Conservation (phyloP, 1,140 invertebrate species). For the Apocrypta bakeri region DNA sequence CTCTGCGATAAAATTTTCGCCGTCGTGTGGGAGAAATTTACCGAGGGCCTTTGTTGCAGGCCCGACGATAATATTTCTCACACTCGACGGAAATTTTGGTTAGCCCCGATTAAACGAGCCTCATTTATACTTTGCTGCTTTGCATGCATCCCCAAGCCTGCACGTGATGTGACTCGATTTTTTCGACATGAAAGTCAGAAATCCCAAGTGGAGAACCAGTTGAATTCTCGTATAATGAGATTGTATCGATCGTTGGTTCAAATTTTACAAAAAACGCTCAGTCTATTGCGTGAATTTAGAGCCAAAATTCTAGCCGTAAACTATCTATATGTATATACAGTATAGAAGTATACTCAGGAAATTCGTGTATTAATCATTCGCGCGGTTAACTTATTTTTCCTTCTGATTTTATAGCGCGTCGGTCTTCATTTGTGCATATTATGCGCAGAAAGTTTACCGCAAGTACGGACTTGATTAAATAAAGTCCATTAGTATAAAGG, state of each 20-base stretch:
- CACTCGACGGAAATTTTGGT: background rate
- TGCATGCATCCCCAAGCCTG: background rate
- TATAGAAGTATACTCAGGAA: too few relatives aligned
- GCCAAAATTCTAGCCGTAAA: slow-evolving; percentile 14
- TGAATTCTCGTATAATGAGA: too few relatives aligned
- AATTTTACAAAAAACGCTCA: slow-evolving; percentile 15
- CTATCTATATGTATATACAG: background rate
- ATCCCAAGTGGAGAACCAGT: too few relatives aligned
- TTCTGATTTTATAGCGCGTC: background rate
- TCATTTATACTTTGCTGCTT: background rate
- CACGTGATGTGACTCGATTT: slow-evolving; percentile 34
- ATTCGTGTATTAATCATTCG: too few relatives aligned
- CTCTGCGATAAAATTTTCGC: background rate
- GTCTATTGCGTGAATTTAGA: slow-evolving; percentile 31
- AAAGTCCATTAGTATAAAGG: background rate
- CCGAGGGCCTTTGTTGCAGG: background rate
- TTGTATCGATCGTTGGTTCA: background rate
- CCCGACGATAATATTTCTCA: background rate
- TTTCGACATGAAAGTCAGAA: background rate
- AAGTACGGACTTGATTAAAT: background rate
- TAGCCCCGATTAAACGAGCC: background rate
- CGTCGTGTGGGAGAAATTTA: background rate
- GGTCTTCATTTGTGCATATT: background rate
- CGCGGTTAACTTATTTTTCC: background rate
- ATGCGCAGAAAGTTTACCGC: background rate